Evolutionary conservation across 2,797 vertebrate genomes (phyloP), one percentile per base, ranked within the genome.

Genomic region (Sebastes hubbsi): DNA sequence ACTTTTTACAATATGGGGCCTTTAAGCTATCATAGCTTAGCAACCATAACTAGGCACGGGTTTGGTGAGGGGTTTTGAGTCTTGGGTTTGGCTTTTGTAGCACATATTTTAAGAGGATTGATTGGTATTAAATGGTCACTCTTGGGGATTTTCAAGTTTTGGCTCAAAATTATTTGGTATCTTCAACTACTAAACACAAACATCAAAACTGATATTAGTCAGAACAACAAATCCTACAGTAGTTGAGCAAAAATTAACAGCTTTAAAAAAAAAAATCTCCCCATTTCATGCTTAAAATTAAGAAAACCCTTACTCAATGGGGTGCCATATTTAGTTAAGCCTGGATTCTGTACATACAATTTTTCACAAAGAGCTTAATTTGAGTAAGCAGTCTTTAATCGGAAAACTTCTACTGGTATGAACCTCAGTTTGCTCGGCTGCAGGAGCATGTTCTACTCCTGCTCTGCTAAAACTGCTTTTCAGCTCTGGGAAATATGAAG

Each of bases 401-500:
- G 46, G 24, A 63, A 22, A 13, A 36, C 25, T 55, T 69, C 12
- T 30, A 20, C 25, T 46, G 49, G 13, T 34, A 34, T 22, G 30
- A 68, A 67, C 25, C 22, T 79, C 5, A 32, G 24, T 61, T 62
- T 71, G 68, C 52, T 42, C 27, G n/a, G 62, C 75, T 77, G 64
- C 72, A 29, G 54, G 27, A 77, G 72, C 73, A 42, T 5, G 22
- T 63, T 86, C 63, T 6, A 34, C 72, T 67, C 81, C 77, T 74
- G 64, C 77, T 83, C 81, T 59, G 72, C 75, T 76, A 27, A 78
- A 85, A 83, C 81, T 81, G 84, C 88, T 81, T 80, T 86, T 86
- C 78, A 87, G 82, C 84, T 72, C 29, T 75, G 86, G 88, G 87
- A 93, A 87, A 89, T 86, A 86, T 87, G 88, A 90, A 87, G 80